Evolutionary conservation across 2,888 invertebrate species (phyloP), one percentile per base, ranked within the genome.

Genomic region (Azorinus chamasolen): DNA sequence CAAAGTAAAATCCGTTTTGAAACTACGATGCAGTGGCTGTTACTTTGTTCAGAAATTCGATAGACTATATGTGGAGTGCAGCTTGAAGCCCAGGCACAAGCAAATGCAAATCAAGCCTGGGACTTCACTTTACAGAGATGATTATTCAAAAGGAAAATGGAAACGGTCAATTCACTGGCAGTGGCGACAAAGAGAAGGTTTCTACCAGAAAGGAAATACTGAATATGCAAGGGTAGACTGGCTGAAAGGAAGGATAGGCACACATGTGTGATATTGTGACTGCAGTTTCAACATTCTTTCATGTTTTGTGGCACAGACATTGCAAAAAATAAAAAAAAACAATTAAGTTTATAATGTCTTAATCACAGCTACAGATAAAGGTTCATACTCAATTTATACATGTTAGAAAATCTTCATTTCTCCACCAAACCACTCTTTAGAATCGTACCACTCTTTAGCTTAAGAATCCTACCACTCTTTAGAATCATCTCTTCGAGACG

Each of bases 41-140:
- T 92, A 88, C 64, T 91, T 90, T 83, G 90, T 88, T 27, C 83
- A 79, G 64, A 79, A 90, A n/a, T 76, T 89, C 54, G 89, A 88
- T 12, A 61, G 91, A 22, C 64, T 88, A 58, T 91, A 84, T 83
- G 90, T 92, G 12, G 92, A 93, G 64, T 93, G 93, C 77, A 87
- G 83, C 46, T 70, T 83, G 1, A 89, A 91, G 72, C 89, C 89
- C 14, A 73, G 91, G 39, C 93, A 93, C 76, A 92, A 91, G 75
- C 92, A 92, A 68, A 91, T 91, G 88, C 86, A 89, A 73, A 79
- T 77, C 63, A 70, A 90, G 43, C 61, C 55, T 14, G 82, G 81
- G 25, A 55, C 73, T 16, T 79, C 78, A 14, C 39, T 86, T 4
- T 89, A 77, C 70, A 85, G 63, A 48, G 89, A 89, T 45, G 89